Evolutionary conservation across 2,888 invertebrate genomes (phyloP), one percentile per base, ranked within the genome.

Genomic region (Sesamia inferens): DNA sequence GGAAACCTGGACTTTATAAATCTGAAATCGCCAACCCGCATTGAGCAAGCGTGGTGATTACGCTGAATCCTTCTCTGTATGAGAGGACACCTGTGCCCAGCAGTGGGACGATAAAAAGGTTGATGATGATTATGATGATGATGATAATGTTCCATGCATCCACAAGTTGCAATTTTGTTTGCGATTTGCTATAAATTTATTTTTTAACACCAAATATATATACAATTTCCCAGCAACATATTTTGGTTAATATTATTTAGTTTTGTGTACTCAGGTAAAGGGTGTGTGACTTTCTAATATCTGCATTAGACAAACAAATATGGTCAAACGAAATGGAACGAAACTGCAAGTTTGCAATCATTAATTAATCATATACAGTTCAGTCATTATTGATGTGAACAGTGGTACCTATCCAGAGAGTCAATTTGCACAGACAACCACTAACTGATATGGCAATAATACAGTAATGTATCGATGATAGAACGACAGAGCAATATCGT

Each of bases 341-440:
- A 39, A 54, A 42, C 48, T n/a, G 51, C 10, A 31, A n/a, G 31
- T 65, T 31, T n/a, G 65, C 19, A 48, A 63, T n/a, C 47, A 42
- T 57, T 48, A 54, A 71, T 70, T 42, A 47, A 75, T 61, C 2
- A 74, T 63, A 63, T 24, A 58, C 63, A 68, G 63, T 69, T 68
- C 42, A 68, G 39, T 74, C 39, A 82, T 71, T 61, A 68, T 68
- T 70, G 54, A 62, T 70, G 63, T 48, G 58, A 76, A 68, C 71
- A 11, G 44, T 44, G 31, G 22, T 24, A 44, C 16, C 24, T 69
- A 42, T 51, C 5, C 64, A 42, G 13, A 51, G 19, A 62, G 44
- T 73, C 47, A 81, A 81, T 79, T 77, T 81, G 24, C 31, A 81
- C 61, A 72, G 22, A 39, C 31, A 58, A 47, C 22, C 59, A 47